Base-by-base conservation (phyloP, 2,797 vertebrate genomes). In the Helicolenus hilgendorfi region DNA sequence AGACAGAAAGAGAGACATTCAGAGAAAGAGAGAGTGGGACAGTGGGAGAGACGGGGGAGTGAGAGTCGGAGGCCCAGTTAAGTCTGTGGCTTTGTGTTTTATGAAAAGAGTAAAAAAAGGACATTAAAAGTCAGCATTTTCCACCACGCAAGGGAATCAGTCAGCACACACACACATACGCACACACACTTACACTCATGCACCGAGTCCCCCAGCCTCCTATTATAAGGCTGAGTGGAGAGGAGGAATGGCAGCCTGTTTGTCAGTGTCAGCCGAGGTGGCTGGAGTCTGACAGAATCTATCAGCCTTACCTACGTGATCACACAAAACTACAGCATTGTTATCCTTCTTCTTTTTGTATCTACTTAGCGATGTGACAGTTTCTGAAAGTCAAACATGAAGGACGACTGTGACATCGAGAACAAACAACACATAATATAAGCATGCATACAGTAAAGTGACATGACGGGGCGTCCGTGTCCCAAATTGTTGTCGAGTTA, bases 111-210 rank as follows among this genome's bases (percentile, higher is more conserved):
- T 90, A 13, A 82, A 88, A 92, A 95, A 95, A 86, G 83, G 88
- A 96, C 94, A 92, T 94, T 94, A 91, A 91, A 95, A 96, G 97
- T 97, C 96, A 97, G 97, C 96, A 88, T 96, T 97, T 97, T 97
- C 96, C 96, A 95, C 89, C 87, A 81, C 85, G 91, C 92, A 81
- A 92, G 90, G 72, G 93, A 95, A 93, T 90, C 87, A 84, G 81
- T 84, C 49, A 4, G 70, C 78, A 15, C 70, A 55, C 83, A 86
- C 68, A 59, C 77, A 68, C 77, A 73, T 69, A 74, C 79, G 77
- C 58, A 76, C 73, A 58, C 64, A 70, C 45, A 70, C 85, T 74
- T 87, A 64, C 75, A 72, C 69, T 79, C 86, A 22, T 63, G 45
- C 62, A 69, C 84, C 4, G 71, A 82, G 88, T 82, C 84, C 90